Evolutionary conservation across 2,113 vertebrate species (phyloP).

Genomic region (Amphilophus citrinellus): DNA sequence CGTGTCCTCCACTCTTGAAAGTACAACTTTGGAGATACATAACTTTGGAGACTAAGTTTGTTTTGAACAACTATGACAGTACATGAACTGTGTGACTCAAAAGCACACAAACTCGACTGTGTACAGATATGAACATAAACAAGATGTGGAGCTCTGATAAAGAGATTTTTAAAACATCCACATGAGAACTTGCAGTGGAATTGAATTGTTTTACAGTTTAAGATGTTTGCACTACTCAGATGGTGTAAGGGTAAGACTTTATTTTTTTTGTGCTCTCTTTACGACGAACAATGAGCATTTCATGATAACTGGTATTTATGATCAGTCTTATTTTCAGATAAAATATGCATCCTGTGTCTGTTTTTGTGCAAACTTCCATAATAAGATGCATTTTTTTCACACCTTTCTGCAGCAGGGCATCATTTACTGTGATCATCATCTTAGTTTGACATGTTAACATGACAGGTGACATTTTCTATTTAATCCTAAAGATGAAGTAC

Average conservation of each 20-base stretch:
- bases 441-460: not conserved
- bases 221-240: not conserved
- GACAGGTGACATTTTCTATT: not conserved
- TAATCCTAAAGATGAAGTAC: not conserved
- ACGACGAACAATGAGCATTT: not conserved
- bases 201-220: not conserved
- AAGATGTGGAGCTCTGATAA: not conserved
- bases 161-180: not conserved
- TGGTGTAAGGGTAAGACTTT: too few species aligned
- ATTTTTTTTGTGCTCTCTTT: not conserved
- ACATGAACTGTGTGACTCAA: not conserved
- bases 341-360: not conserved
- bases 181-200: not conserved
- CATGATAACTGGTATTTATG: not conserved
- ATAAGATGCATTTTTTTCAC: not conserved
- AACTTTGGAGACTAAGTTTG: slow-evolving; percentile 25
- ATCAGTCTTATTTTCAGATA: not conserved
- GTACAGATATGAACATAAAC: not conserved
- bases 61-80: not conserved
- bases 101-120: not conserved
- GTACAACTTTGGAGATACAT: slow-evolving; percentile 22
- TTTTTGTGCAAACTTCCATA: not conserved
- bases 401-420: not conserved
- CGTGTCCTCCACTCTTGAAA: not conserved
- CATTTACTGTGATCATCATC: not conserved